Base-by-base conservation (phyloP, 2,888 invertebrate species). In the Lasiommata megera region DNA sequence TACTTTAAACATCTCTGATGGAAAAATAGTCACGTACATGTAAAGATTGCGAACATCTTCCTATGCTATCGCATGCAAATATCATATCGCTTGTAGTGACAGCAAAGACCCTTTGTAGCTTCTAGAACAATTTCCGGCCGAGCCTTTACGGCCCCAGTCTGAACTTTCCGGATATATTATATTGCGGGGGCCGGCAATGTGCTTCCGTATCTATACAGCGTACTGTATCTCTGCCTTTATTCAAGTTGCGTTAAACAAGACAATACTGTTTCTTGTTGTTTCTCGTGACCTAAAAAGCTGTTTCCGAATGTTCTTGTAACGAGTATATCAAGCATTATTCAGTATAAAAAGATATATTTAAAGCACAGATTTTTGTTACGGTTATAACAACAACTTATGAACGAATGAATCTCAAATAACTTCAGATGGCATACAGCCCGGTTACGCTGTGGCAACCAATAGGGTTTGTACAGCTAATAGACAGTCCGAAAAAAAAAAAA, bases 51-150 rank as follows among this genome's bases (percentile, higher is more conserved):
- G 11, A 11, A 11, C 34, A 31, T 9, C 31, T 12, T 18, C 7
- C 28, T 44, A 28, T 17, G 40, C 11, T 40, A 18, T 44, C 28
- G 44, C 18, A 18, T n/a, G 12, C 44, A 29, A 44, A 44, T 44
- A 44, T 14, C 12, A 44, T 28, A 14, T 44, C 44, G 23, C 43
- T 14, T 44, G 28, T 14, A 28, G 23, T 43, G 43, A 29, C 44
- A 44, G 44, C 9, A 12, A 14, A 28, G 44, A 3, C 8, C 14
- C 28, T 14, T 44, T 12, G 43, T 44, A 28, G 28, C 44, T 44
- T 44, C 44, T 44, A 44, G 44, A 44, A 44, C 44, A 44, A 44
- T 44, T 44, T 44, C 44, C 44, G 44, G 44, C 28, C 44, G 28
- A 44, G 28, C 44, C 44, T 12, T 41, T 41, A 41, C 18, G 44